Evolutionary conservation across 64 coral and sea anemone genomes (phyloP), one percentile per base, ranked within the genome.

Genomic region (Pocillopora verrucosa): DNA sequence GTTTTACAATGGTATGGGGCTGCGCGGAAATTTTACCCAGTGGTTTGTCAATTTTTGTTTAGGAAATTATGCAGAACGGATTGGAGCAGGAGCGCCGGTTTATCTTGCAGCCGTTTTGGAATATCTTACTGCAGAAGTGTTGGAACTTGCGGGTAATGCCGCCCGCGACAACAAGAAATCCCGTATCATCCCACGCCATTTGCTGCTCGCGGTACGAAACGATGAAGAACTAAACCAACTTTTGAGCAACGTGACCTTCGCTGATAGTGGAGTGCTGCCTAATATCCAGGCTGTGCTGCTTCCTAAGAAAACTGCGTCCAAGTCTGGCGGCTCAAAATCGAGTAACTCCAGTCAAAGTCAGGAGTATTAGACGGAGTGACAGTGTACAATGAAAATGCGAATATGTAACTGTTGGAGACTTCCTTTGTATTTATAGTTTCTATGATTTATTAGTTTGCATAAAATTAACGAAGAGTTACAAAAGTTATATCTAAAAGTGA

Each of bases 101-200:
- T 94, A 94, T 37, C 88, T 94, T 13, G 93, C 93, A 0, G 93
- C 93, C 19, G 93, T 94, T 16, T 37, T 94, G 58, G 93, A 94
- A 78, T 94, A 94, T 34, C 38, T 94, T 57, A 90, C 87, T 6
- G 93, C 93, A 56, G 93, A 94, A 65, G 82, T 94, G 13, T 75
- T 94, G 30, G 93, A 94, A 94, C 88, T 94, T 12, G 93, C 93
- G 9, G 93, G 93, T 13, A 94, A 94, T 61, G 93, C 93, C 60
- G 93, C 93, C 57, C 82, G 93, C 24, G 93, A 94, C 58, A 94
- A 94, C 83, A 94, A 94, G 83, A 94, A 94, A 59, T 73, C 70
- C 26, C 81, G 93, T 80, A 94, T 94, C 35, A 87, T 94, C 60
- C 93, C 93, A 15, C 88, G 93, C 10, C 93, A 94, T 87, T 90